Conservation (phyloP, 2,113 vertebrate genomes). For the Gulo gulo region DNA sequence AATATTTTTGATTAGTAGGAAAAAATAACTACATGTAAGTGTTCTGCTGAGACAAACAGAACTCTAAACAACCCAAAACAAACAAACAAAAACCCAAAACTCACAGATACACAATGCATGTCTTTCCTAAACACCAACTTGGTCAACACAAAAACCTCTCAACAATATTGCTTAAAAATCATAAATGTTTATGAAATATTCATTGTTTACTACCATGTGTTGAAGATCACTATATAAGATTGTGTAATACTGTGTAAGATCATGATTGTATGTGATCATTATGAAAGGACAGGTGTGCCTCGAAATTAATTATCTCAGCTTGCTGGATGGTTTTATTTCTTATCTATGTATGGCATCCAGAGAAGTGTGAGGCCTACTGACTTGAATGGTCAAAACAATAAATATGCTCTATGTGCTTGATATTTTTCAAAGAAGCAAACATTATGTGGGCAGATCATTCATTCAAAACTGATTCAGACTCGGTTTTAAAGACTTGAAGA, state of each 20-base stretch:
- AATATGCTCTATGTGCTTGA: neutral
- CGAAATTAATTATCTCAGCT: neutral
- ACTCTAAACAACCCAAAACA: neutral
- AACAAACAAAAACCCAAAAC: neutral
- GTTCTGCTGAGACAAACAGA: neutral
- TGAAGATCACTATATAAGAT: neutral
- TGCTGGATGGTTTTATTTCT: neutral
- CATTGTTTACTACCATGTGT: neutral
- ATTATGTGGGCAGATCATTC: neutral
- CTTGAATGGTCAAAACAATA: neutral
- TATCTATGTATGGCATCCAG: neutral
- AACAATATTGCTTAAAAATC: neutral
- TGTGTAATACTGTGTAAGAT: too few species aligned
- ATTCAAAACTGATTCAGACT: neutral
- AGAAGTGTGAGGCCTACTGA: neutral
- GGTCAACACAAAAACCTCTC: neutral
- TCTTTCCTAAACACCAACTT: neutral
- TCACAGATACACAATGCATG: neutral
- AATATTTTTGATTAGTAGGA: neutral
- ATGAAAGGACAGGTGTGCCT: neutral
- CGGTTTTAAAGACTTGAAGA: neutral
- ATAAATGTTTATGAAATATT: neutral
- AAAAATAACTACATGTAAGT: neutral
- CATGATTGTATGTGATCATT: too few species aligned
- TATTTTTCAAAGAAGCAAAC: neutral